phyloP scores from a whole-genome alignment of 2,113 vertebrate species.

The Eidolon helvum region DNA sequence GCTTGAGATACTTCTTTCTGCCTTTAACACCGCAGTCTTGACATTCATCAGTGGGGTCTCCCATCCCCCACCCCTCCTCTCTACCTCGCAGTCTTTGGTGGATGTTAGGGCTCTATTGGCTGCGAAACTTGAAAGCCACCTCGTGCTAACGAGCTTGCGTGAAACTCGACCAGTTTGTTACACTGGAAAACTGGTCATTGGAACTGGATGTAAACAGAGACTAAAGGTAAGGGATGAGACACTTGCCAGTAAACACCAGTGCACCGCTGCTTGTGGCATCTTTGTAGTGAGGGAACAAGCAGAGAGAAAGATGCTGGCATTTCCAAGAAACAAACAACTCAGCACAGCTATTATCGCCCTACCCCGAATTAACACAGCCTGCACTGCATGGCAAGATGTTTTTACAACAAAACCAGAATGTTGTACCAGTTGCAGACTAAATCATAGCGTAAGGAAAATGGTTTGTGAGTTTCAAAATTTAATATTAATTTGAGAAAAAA shows the following conservation, averaged over 20 bases:
- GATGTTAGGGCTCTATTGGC: constrained; percentile 89
- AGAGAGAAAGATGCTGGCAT: constrained; percentile 55
- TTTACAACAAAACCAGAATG: neutral
- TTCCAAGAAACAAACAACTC: constrained; percentile 60
- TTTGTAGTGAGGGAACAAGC: constrained; percentile 70
- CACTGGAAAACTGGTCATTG: constrained; percentile 86
- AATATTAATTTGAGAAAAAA: neutral
- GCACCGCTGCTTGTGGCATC: constrained; percentile 81
- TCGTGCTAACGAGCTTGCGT: constrained; percentile 91
- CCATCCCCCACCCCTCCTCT: neutral
- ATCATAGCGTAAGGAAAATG: neutral
- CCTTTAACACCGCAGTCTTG: constrained; percentile 75
- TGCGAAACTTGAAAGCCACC: constrained; percentile 91
- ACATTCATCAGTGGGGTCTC: constrained; percentile 73
- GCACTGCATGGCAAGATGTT: neutral
- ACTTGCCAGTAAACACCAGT: constrained; percentile 90
- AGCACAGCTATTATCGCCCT: neutral
- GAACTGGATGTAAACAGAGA: constrained; percentile 86
- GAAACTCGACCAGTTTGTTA: constrained; percentile 89
- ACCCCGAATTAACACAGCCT: neutral
- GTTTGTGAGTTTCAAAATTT: neutral
- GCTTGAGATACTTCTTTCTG: constrained; percentile 82
- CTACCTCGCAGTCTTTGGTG: constrained; percentile 79
- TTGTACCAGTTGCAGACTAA: neutral
- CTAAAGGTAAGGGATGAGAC: constrained; percentile 83